Percentiles rank a stretch among this genome's conserved stretches.
Evolutionary conservation across 2,888 invertebrate species (phyloP).

Genomic region (Drosophila anomalata): DNA sequence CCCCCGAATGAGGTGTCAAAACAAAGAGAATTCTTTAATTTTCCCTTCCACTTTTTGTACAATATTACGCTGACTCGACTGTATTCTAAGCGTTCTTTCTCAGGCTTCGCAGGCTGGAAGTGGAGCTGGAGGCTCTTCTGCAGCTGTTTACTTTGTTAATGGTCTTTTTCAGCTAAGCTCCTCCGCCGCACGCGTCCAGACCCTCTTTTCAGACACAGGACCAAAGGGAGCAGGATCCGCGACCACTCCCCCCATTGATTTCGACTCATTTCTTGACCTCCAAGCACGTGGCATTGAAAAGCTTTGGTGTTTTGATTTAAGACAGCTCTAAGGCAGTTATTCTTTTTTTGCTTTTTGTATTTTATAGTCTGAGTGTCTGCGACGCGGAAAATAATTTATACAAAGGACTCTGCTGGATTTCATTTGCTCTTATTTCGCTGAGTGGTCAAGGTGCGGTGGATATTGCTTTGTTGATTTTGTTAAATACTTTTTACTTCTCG

Average conservation of each 20-base stretch:
- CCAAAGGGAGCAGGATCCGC: not conserved
- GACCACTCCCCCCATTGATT: slow-evolving; percentile 49
- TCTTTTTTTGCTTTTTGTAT: slow-evolving; percentile 27
- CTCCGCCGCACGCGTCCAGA: slow-evolving; percentile 59
- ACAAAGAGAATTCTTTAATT: slow-evolving; percentile 68
- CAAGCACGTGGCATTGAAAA: slow-evolving; percentile 66
- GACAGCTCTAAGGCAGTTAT: slow-evolving; percentile 33
- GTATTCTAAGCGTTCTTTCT: slow-evolving; percentile 45
- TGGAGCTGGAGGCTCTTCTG: slow-evolving; percentile 53
- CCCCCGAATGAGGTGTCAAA: slow-evolving; percentile 72
- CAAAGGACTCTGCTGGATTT: slow-evolving; percentile 65
- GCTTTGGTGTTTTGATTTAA: slow-evolving; percentile 66
- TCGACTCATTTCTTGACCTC: slow-evolving; percentile 72
- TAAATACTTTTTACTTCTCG: slow-evolving; percentile 67
- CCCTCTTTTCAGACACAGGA: slow-evolving; percentile 7
- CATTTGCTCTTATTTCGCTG: slow-evolving; percentile 66
- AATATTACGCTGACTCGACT: slow-evolving; percentile 62
- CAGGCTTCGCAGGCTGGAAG: slow-evolving; percentile 20
- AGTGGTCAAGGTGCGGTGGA: slow-evolving; percentile 17
- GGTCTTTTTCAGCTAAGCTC: slow-evolving; percentile 78
- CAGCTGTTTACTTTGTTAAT: slow-evolving; percentile 81
- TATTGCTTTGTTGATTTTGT: slow-evolving; percentile 61
- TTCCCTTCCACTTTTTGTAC: slow-evolving; percentile 14
- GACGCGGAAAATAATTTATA: slow-evolving; percentile 74
- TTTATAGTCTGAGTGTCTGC: slow-evolving; percentile 43